phyloP scores from a whole-genome alignment of 2,797 vertebrate genomes.

The Propithecus perrieri region DNA sequence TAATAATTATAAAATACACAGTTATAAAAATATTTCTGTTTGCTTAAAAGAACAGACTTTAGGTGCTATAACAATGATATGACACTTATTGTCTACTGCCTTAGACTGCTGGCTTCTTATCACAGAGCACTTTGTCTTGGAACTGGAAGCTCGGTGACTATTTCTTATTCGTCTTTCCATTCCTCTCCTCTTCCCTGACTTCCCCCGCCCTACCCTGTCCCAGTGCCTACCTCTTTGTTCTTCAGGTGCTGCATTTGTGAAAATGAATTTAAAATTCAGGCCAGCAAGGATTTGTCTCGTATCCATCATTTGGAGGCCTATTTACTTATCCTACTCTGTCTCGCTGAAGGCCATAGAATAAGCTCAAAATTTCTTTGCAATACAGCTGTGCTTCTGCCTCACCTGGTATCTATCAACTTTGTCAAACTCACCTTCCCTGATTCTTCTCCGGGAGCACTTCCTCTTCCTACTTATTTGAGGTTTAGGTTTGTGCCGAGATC shows the following conservation, averaged over 20 bases:
- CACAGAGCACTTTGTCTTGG: not conserved
- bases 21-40: conserved; percentile 6
- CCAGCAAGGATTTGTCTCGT: not conserved
- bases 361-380: not conserved
- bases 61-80: not conserved
- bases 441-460: not conserved
- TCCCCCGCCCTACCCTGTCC: not conserved
- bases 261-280: not conserved
- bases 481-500: not conserved
- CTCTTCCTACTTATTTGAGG: not conserved
- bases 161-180: not conserved
- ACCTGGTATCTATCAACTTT: not conserved
- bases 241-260: not conserved
- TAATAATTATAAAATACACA: not conserved
- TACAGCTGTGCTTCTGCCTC: not conserved
- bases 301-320: not conserved
- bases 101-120: not conserved
- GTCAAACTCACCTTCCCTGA: not conserved
- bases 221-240: not conserved
- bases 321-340: not conserved
- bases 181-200: not conserved
- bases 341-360: not conserved
- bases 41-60: not conserved
- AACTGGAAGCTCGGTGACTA: not conserved
- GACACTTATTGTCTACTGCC: not conserved